Evolutionary conservation across 2,888 invertebrate species (phyloP).

Genomic region (Neria commutata): DNA sequence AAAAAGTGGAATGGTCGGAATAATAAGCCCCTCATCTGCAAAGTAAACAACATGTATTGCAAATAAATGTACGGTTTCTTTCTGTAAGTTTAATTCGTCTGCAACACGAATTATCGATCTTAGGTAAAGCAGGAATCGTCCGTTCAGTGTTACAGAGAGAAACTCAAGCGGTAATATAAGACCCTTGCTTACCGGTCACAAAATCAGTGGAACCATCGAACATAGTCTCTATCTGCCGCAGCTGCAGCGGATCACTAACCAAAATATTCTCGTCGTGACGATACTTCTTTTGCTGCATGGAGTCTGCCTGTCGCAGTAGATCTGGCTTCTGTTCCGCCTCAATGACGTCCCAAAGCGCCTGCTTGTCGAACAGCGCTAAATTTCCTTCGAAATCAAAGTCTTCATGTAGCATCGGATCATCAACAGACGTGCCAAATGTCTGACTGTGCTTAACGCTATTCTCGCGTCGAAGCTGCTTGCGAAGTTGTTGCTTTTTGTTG

Average conservation of each 20-base stretch:
- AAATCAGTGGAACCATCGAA: slow-evolving; percentile 54
- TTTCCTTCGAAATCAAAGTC: slow-evolving; percentile 97
- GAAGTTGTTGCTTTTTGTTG: slow-evolving; percentile 27
- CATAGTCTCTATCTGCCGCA: slow-evolving; percentile 71
- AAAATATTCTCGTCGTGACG: slow-evolving; percentile 89
- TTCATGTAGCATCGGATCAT: slow-evolving; percentile 61
- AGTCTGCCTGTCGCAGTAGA: slow-evolving; percentile 60
- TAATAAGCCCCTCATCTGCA: slow-evolving; percentile 78
- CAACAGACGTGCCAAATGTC: slow-evolving; percentile 59
- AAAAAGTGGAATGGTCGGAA: slow-evolving; percentile 75
- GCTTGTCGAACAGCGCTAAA: slow-evolving; percentile 87
- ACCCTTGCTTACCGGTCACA: slow-evolving; percentile 58
- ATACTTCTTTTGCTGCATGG: slow-evolving; percentile 64
- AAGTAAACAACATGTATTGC: not conserved
- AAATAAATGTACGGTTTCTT: too few relatives aligned
- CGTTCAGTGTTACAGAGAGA: too few relatives aligned
- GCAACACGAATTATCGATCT: too few relatives aligned
- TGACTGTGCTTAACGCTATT: slow-evolving; percentile 50
- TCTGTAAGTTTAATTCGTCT: too few relatives aligned
- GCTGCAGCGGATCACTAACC: slow-evolving; percentile 68
- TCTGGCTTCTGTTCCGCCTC: slow-evolving; percentile 63
- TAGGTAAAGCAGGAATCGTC: too few relatives aligned
- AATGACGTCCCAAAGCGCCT: slow-evolving; percentile 78
- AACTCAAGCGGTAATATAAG: too few relatives aligned
- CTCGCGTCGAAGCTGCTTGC: slow-evolving; percentile 52